Evolutionary conservation across 2,797 vertebrate genomes (phyloP), one percentile per base, ranked within the genome.

Genomic region (Parambassis ranga): DNA sequence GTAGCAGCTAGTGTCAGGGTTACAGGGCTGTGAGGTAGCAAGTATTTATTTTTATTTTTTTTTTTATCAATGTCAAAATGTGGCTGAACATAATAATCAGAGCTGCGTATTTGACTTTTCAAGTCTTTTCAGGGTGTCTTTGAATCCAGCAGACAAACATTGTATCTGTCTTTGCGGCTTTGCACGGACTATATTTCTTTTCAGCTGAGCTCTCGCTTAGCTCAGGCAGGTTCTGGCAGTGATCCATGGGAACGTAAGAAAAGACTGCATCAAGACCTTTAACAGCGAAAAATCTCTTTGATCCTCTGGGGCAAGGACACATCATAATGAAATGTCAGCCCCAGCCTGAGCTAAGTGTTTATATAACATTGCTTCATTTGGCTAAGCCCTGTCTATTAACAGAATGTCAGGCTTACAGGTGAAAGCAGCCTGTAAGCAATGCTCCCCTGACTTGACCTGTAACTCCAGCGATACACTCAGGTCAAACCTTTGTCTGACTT

Each of bases 1-100:
- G 35, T 10, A n/a, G 33, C 23, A 57, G 55, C 24, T 30, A 0
- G 19, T 36, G 42, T 67, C 53, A 47, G 43, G 30, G 24, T 28
- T 33, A 69, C 32, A 3, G 56, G 18, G 20, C 64, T 48, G 53
- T 60, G 51, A 58, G 53, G 70, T 51, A 53, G 27, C 70, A 78
- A 61, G 50, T 43, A 65, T 55, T n/a, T 53, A 56, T 8, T 42
- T 42, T 19, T 9, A 9, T 27, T 65, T 61, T 42, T 50, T 24
- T 20, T 59, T 74, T 41, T 26, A 58, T 65, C 61, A 76, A 69
- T 64, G 64, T 70, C 68, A 43, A 43, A 78, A 60, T 4, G 20
- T 39, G 23, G n/a, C 43, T 14, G 11, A 32, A 59, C 16, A 35
- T 41, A 56, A 50, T 60, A 58, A 71, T 66, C 55, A 64, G 13